These are phyloP conservation scores for Circaetus cinerascens DNA, from an alignment of 2,113 vertebrate genomes.

Conservation along the genomic window DNA sequence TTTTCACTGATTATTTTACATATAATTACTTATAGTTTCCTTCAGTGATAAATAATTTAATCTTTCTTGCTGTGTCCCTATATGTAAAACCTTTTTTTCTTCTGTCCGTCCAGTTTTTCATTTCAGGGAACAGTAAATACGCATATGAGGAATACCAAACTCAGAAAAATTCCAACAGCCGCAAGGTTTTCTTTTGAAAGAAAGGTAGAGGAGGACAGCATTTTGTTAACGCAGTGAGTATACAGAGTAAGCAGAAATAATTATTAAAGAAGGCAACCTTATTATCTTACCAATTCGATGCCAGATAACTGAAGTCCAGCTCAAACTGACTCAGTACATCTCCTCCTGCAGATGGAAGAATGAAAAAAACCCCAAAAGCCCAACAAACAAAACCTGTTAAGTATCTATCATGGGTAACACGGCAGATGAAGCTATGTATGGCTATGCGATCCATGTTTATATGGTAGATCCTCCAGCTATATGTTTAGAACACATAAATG, in stretches of 20 bases:
- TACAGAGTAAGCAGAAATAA: not conserved
- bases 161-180: not conserved
- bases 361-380: not conserved
- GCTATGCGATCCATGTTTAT: not conserved
- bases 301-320: conserved; percentile 76
- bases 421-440: not conserved
- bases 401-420: not conserved
- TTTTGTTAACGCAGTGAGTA: not conserved
- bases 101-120: not conserved
- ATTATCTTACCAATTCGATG: conserved; percentile 70
- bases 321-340: conserved; percentile 80
- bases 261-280: not conserved
- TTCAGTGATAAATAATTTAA: not conserved
- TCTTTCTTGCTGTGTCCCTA: not conserved
- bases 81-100: not conserved
- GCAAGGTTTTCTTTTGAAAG: not conserved
- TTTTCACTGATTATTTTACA: not conserved
- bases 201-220: not conserved
- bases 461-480: not conserved
- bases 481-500: not conserved
- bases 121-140: not conserved
- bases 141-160: not conserved
- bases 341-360: conserved; percentile 66
- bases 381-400: not conserved
- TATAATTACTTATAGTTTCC: not conserved